phyloP scores from a whole-genome alignment of 1,140 invertebrate species.

The Drosophila simulans region DNA sequence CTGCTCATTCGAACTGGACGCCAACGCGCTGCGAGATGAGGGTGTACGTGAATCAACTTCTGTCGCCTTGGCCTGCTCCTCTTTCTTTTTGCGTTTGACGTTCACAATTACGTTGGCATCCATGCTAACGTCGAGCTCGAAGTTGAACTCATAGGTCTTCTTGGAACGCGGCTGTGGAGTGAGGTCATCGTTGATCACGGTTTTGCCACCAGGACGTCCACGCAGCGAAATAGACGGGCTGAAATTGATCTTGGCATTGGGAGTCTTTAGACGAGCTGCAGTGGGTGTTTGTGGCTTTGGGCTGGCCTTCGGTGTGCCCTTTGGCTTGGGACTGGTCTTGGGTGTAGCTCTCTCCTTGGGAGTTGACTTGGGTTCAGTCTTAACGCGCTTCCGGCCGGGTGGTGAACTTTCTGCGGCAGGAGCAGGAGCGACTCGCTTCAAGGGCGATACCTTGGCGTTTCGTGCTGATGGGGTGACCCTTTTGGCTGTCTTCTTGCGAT shows the following conservation, averaged over 20 bases:
- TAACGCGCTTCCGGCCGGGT: conserved; percentile 34
- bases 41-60: conserved; percentile 15
- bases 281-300: conserved; percentile 4
- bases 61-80: conserved; percentile 5
- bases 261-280: neutral
- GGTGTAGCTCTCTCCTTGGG: conserved; percentile 4
- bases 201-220: conserved; percentile 58
- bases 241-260: conserved; percentile 66
- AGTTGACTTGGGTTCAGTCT: conserved; percentile 32
- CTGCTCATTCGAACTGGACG: conserved; percentile 10
- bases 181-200: conserved; percentile 74
- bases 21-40: conserved; percentile 13
- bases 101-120: conserved; percentile 84
- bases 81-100: conserved; percentile 81
- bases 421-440: conserved; percentile 27
- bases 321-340: conserved; percentile 3
- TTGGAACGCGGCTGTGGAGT: conserved; percentile 72
- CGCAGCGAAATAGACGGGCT: conserved; percentile 67
- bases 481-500: conserved; percentile 24
- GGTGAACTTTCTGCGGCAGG: conserved; percentile 18
- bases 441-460: conserved; percentile 33
- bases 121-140: conserved; percentile 82
- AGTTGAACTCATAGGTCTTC: conserved; percentile 83
- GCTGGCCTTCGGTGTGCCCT: conserved; percentile 4
- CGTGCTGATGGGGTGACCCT: conserved; percentile 11